Evolutionary conservation across 2,113 vertebrate species (phyloP), one percentile per base, ranked within the genome.

Genomic region (Spilogale gracilis): DNA sequence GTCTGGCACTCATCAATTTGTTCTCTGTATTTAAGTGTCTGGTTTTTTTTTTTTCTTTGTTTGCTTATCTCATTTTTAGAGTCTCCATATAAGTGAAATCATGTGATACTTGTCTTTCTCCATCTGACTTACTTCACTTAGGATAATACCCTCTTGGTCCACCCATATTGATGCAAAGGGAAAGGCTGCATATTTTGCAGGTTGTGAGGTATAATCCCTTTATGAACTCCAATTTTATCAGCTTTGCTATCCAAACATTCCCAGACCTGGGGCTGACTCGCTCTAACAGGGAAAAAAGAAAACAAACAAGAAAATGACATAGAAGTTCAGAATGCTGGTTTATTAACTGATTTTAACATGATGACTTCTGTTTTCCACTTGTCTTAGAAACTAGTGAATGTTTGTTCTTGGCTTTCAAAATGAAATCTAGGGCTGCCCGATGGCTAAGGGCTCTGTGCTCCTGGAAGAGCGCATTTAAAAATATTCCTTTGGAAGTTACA

Each of bases 371-470:
- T 87, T 92, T 91, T 91, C 65, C 32, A 9, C 16, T 78, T 43
- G 17, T 80, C 27, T n/a, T 82, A 45, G 58, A 56, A 89, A 71
- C 7, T 18, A 32, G 54, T 4, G 23, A 48, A 71, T 52, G 5
- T 73, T 50, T 54, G 58, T 38, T 81, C 0, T 89, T 90, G 82
- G 43, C 21, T 84, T 94, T 94, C 71, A 58, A 67, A 86, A 30
- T 1, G 2, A 54, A 30, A 48, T 3, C 0, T 45, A 17, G 16
- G 0, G 2, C 8, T 69, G 9, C 3, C 1, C 0, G 14, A 10
- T 3, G 54, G 16, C 2, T 69, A 23, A 6, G 9, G 48, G 16
- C 2, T 43, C 45, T 54, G 0, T 52, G 25, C 82, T 52, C 65
- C 21, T 13, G 12, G 32, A 43, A 63, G 50, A 56, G 0, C 21